phyloP scores from a whole-genome alignment of 2,113 vertebrate genomes.

The Sardina pilchardus region DNA sequence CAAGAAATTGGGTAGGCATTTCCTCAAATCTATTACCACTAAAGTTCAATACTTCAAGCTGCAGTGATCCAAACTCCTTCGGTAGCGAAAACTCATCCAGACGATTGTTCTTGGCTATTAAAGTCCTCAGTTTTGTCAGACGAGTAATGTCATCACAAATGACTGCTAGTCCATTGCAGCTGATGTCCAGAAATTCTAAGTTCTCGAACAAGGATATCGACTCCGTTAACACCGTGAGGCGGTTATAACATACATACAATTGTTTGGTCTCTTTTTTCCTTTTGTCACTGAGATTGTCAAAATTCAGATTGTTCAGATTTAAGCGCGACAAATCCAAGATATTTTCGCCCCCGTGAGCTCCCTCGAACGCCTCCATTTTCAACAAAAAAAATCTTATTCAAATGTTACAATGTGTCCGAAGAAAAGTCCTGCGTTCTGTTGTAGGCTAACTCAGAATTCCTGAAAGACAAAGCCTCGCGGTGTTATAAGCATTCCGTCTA shows the following conservation, averaged over 20 bases:
- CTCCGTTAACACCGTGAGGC: conserved; percentile 73
- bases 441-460: conserved; percentile 1
- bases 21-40: conserved; percentile 92
- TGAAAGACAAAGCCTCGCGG: background rate
- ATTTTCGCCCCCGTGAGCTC: conserved; percentile 54
- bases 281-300: conserved; percentile 66
- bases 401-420: background rate
- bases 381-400: background rate
- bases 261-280: conserved; percentile 73
- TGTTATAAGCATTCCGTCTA: conserved; percentile 10
- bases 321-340: conserved; percentile 78
- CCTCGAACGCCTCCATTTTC: conserved; percentile 70
- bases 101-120: conserved; percentile 94
- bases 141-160: conserved; percentile 81
- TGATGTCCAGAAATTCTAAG: conserved; percentile 88
- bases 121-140: conserved; percentile 78
- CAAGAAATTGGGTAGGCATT: conserved; percentile 80
- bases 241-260: conserved; percentile 81
- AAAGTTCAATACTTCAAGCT: conserved; percentile 88
- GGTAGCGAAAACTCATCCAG: conserved; percentile 87
- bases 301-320: conserved; percentile 66
- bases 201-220: conserved; percentile 77
- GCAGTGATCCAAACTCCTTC: conserved; percentile 82
- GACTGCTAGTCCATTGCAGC: conserved; percentile 80
- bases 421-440: background rate